phyloP scores from a whole-genome alignment of 2,113 vertebrate species.

The Hoplias malabaricus region DNA sequence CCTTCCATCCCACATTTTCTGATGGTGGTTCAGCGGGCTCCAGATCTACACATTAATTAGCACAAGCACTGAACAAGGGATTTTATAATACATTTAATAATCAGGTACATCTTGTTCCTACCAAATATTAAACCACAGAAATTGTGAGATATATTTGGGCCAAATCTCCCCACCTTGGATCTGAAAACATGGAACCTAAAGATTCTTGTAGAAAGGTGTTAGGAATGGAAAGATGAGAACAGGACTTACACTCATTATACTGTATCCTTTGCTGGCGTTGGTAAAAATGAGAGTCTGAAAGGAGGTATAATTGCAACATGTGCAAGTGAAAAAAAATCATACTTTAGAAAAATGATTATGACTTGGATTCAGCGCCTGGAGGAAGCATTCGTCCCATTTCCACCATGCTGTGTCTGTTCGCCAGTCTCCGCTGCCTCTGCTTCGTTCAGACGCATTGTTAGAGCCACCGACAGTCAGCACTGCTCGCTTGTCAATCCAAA shows the following conservation, averaged over 20 bases:
- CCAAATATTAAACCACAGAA: too few relatives aligned
- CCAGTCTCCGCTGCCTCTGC: constrained; percentile 20
- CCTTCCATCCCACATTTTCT: too few relatives aligned
- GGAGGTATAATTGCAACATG: constrained; percentile 28
- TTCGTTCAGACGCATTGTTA: constrained; percentile 40
- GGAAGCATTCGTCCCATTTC: constrained; percentile 36
- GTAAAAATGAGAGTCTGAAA: constrained; percentile 17
- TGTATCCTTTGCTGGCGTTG: neutral
- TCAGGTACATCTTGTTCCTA: too few relatives aligned
- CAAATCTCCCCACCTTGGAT: too few relatives aligned
- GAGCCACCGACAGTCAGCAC: constrained; percentile 18
- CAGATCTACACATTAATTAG: too few relatives aligned
- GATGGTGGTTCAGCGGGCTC: too few relatives aligned
- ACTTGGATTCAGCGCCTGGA: constrained; percentile 15
- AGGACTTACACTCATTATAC: neutral
- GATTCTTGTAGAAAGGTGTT: too few relatives aligned
- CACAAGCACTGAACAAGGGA: too few relatives aligned
- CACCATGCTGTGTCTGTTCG: constrained; percentile 26
- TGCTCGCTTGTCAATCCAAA: constrained; percentile 40
- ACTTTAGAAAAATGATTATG: constrained; percentile 35
- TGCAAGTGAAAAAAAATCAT: constrained; percentile 28
- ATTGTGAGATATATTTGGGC: too few relatives aligned
- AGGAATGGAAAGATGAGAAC: neutral
- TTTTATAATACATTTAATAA: too few relatives aligned
- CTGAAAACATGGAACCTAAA: too few relatives aligned